A percentile compares a stretch with the other conserved stretches of the same genome.
Evolutionary conservation across 2,888 invertebrate genomes (phyloP).

Genomic region (Ashinkailepas kermadecensis): DNA sequence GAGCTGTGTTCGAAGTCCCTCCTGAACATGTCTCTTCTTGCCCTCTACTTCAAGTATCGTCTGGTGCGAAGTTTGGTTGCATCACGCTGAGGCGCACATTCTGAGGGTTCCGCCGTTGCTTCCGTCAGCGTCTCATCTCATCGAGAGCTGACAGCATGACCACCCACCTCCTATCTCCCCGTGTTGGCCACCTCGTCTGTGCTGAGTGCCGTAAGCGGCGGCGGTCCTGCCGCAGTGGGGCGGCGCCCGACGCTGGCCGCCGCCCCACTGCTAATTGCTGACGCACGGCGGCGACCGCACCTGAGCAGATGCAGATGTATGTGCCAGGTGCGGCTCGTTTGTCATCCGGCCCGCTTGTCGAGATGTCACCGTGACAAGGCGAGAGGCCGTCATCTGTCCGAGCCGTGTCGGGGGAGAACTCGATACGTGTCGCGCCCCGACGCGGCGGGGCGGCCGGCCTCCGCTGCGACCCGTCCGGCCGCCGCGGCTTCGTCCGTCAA

Average conservation of each 20-base stretch:
- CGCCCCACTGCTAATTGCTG: neutral
- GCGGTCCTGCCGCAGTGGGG: no score
- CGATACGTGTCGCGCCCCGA: neutral
- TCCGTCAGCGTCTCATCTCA: no score
- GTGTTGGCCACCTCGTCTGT: no score
- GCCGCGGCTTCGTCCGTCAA: neutral
- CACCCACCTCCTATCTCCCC: no score
- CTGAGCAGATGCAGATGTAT: slow-evolving; percentile 22
- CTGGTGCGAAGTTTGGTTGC: no score
- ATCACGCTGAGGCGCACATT: no score
- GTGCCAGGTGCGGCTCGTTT: neutral
- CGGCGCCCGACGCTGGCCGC: neutral
- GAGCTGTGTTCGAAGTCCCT: no score
- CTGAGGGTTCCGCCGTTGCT: no score
- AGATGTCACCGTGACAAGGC: slow-evolving; percentile 11
- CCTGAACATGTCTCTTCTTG: no score
- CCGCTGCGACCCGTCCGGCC: neutral
- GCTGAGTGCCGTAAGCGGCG: no score
- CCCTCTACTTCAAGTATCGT: no score
- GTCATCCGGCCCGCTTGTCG: neutral
- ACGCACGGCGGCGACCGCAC: neutral
- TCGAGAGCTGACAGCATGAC: no score
- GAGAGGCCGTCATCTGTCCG: slow-evolving; percentile 4
- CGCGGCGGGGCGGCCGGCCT: neutral
- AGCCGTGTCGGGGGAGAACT: neutral